phyloP scores from a whole-genome alignment of 2,888 invertebrate genomes.

The Pseudoips prasinana region DNA sequence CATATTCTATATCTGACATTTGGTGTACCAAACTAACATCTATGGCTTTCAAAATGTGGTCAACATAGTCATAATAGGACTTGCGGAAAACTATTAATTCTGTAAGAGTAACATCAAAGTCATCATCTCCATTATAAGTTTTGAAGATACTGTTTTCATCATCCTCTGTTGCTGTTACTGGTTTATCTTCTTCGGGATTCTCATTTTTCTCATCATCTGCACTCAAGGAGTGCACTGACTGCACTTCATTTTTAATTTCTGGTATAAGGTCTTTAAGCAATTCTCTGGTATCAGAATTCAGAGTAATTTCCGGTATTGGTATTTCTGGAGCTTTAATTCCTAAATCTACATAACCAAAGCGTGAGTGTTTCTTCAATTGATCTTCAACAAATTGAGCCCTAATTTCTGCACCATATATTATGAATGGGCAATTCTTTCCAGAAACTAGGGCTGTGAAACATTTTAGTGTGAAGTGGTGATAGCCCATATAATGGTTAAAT shows the following conservation, averaged over 20 bases:
- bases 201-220: slow-evolving; percentile 35
- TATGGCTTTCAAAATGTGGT: slow-evolving; percentile 44
- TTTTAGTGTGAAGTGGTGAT: slow-evolving; percentile 70
- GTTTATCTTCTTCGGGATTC: slow-evolving; percentile 17
- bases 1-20: slow-evolving; percentile 54
- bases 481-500: slow-evolving; percentile 71
- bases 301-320: slow-evolving; percentile 15
- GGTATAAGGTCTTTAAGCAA: slow-evolving; percentile 39
- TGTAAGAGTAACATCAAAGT: slow-evolving; percentile 70
- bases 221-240: too few species aligned
- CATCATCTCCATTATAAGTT: slow-evolving; percentile 62
- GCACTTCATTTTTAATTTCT: slow-evolving; percentile 48
- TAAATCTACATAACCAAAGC: slow-evolving; percentile 60
- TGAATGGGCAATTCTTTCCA: slow-evolving; percentile 61
- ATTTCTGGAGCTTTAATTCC: slow-evolving; percentile 35
- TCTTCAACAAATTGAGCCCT: slow-evolving; percentile 59
- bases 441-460: slow-evolving; percentile 63
- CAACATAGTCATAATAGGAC: slow-evolving; percentile 67
- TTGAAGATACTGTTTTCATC: slow-evolving; percentile 32
- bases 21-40: slow-evolving; percentile 51
- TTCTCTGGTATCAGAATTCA: slow-evolving; percentile 28
- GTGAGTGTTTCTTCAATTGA: slow-evolving; percentile 50
- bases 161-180: slow-evolving; percentile 22
- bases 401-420: slow-evolving; percentile 65
- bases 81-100: slow-evolving; percentile 69